A percentile compares a stretch with the other conserved stretches of the same genome.
Evolutionary conservation across 2,113 vertebrate genomes (phyloP).

Genomic region (Psilopsiagon aurifrons): DNA sequence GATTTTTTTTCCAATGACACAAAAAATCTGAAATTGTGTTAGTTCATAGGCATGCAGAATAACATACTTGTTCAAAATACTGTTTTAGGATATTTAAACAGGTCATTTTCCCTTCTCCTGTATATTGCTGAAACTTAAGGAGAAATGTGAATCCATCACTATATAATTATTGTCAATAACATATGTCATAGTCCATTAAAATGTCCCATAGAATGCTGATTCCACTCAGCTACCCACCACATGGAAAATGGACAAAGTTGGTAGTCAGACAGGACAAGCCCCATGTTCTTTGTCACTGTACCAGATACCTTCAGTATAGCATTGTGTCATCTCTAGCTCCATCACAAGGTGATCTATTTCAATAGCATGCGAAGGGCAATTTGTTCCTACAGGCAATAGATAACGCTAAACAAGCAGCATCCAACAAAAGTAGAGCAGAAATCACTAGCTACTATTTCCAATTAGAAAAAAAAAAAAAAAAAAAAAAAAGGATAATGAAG

Average conservation of each 20-base stretch:
- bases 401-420: constrained; percentile 4
- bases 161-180: not conserved
- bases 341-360: constrained; percentile 15
- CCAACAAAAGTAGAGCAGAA: constrained; percentile 27
- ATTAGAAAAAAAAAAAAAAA: not conserved
- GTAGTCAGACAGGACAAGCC: not conserved
- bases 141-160: not conserved
- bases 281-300: not conserved
- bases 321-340: not conserved
- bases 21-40: not conserved
- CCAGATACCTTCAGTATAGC: not conserved
- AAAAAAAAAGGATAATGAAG: not conserved
- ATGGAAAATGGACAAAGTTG: not conserved
- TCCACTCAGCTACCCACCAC: not conserved
- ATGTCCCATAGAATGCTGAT: constrained; percentile 11
- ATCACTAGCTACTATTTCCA: not conserved
- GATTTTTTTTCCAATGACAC: not conserved
- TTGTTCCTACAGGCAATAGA: constrained; percentile 7
- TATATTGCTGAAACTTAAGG: not conserved
- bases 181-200: not conserved
- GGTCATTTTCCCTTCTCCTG: not conserved
- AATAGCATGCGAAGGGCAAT: not conserved
- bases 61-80: not conserved
- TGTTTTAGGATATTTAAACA: not conserved
- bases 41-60: not conserved